Percentiles rank a stretch among this genome's conserved stretches.
phyloP scores from a whole-genome alignment of 2,797 vertebrate species.

The Betta splendens region DNA sequence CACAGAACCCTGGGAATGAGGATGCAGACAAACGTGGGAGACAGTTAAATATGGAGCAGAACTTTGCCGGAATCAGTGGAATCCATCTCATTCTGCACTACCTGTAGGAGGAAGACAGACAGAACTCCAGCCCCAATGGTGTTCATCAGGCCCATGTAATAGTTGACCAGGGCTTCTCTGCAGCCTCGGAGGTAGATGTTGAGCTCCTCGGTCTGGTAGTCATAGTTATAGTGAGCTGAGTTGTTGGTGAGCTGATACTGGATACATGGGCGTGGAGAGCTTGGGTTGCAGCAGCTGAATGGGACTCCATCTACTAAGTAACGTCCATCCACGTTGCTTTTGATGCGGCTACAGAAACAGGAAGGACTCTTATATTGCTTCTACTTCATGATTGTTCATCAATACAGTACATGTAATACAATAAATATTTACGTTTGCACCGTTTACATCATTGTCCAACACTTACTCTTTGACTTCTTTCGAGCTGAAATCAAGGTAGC shows the following conservation, averaged over 20 bases:
- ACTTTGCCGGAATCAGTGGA: not conserved
- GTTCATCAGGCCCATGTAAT: constrained; percentile 86
- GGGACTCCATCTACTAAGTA: constrained; percentile 86
- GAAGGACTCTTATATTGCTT: not conserved
- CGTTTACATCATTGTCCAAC: not conserved
- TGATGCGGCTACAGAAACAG: constrained; percentile 76
- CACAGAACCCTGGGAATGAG: constrained; percentile 73
- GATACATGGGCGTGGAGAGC: constrained; percentile 85
- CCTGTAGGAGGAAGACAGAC: constrained; percentile 83
- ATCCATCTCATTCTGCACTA: constrained; percentile 63
- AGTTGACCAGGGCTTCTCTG: constrained; percentile 81
- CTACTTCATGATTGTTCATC: not conserved
- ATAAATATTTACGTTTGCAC: too few relatives aligned
- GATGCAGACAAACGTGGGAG: not conserved
- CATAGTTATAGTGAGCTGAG: constrained; percentile 86
- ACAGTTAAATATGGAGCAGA: not conserved
- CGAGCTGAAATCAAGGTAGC: constrained; percentile 87
- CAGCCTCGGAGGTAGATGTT: constrained; percentile 85
- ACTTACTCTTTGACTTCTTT: constrained; percentile 88
- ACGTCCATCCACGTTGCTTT: constrained; percentile 86
- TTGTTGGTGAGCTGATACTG: constrained; percentile 86
- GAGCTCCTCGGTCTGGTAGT: constrained; percentile 84
- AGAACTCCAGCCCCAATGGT: constrained; percentile 81
- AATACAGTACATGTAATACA: not conserved
- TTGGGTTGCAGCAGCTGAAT: constrained; percentile 88